Conservation (phyloP, 2,113 vertebrate species). For the Dicrurus megarhynchus region DNA sequence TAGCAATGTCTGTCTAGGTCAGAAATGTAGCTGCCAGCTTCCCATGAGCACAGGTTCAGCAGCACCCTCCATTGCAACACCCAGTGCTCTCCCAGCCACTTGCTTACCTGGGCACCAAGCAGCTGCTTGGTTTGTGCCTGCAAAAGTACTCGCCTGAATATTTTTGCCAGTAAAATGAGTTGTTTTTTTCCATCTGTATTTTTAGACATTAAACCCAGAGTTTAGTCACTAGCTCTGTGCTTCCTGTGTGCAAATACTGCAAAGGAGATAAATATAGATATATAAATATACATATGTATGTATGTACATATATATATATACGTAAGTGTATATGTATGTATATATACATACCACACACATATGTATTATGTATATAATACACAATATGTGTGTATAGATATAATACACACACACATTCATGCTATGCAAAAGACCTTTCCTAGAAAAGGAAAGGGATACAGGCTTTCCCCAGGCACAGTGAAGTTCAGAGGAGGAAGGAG, state of each 20-base stretch:
- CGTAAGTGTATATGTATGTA: neutral
- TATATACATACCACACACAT: neutral
- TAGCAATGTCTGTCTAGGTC: neutral
- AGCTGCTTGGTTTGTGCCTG: neutral
- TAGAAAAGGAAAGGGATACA: neutral
- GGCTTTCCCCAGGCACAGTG: neutral
- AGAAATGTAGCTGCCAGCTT: neutral
- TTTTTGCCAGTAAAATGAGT: neutral
- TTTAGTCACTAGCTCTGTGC: neutral
- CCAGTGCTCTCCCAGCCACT: neutral
- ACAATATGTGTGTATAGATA: neutral
- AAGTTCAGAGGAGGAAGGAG: neutral
- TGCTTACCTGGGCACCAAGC: neutral
- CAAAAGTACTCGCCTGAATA: neutral
- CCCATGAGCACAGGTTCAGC: neutral
- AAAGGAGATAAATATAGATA: neutral
- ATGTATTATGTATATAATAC: no score
- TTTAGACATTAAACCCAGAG: neutral
- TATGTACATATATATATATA: neutral
- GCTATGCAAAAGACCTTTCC: neutral
- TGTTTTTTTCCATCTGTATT: neutral
- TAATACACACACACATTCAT: neutral
- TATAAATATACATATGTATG: neutral
- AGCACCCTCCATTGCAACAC: neutral
- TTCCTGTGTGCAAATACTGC: neutral